Evolutionary conservation across 1,140 invertebrate species (phyloP), one percentile per base, ranked within the genome.

Genomic region (Leptinotarsa texana): DNA sequence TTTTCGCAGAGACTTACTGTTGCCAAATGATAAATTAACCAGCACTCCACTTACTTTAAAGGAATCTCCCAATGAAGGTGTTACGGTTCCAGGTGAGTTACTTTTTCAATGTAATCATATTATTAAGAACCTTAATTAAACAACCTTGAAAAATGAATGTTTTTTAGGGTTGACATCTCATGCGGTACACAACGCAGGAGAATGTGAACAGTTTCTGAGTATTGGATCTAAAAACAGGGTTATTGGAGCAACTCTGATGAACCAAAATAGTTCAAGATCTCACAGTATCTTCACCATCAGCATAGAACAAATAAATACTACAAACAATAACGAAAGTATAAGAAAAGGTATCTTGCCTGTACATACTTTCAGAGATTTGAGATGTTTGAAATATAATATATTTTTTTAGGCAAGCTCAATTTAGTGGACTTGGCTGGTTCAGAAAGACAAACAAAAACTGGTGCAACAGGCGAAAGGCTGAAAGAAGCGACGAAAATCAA

Each of bases 401-500:
- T 68, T 27, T 68, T 68, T 85, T 90, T 92, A 63, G 96, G 96
- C 0, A 94, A 96, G 83, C 87, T 98, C 3, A 97, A 97, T 85
- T 85, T 98, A 47, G 96, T 97, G 0, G 95, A 97, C 86, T 86
- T 97, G 75, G 95, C 95, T 22, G 96, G 96, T 3, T 95, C 93
- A 75, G 96, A 97, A 84, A 85, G 95, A 77, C 95, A 96, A 84
- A 88, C 90, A 0, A 96, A 96, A 84, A 96, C 95, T 48, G 93
- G 95, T 13, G 93, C 94, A 1, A 91, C 91, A 3, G 95, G 96
- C 0, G 94, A 97, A 76, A 87, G 96, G 22, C 86, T 98, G 22
- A 97, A 95, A 83, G 96, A 98, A 88, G 96, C 96, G 0, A 97
- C 95, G 1, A 97, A 97, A 87, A 98, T 98, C 74, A 98, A 98